Base-by-base conservation (phyloP, 2,888 invertebrate species). In the Amphiduros pacificus region DNA sequence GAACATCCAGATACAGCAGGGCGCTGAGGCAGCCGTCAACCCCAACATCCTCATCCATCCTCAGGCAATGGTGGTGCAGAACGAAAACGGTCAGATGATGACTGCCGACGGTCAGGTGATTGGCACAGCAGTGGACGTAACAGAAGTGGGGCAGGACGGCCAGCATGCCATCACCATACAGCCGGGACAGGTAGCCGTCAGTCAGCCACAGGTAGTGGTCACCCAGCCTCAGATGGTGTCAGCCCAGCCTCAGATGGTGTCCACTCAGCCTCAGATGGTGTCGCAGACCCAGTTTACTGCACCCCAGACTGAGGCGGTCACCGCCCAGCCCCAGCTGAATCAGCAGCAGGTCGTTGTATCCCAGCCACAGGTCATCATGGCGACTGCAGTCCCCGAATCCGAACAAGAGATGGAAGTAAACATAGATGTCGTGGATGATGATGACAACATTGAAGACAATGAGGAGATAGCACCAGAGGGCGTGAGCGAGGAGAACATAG, bases 21-120 rank as follows among this genome's bases (percentile, higher is more conserved):
- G n/a, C n/a, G n/a, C n/a, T n/a, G n/a, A n/a, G n/a, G n/a, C n/a
- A n/a, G n/a, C 36, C 9, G 11, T 74, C 24, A 74, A 74, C 59
- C 77, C 74, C 48, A 78, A 77, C 63, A 75, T 77, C 50, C 77
- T 79, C 27, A 73, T 81, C 20, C 79, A 80, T 63, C 75, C 75
- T 9, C n/a, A n/a, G n/a, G n/a, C n/a, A n/a, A n/a, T n/a, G n/a
- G n/a, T n/a, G n/a, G n/a, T n/a, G n/a, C n/a, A n/a, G n/a, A n/a
- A n/a, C n/a, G n/a, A n/a, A n/a, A n/a, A n/a, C n/a, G n/a, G n/a
- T n/a, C n/a, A n/a, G n/a, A n/a, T n/a, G n/a, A n/a, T n/a, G n/a
- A n/a, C n/a, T n/a, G n/a, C n/a, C n/a, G n/a, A n/a, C n/a, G n/a
- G n/a, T n/a, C n/a, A n/a, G n/a, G n/a, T n/a, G n/a, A n/a, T n/a